Evolutionary conservation across 2,888 invertebrate species (phyloP).

Genomic region (Chironomus riparius): DNA sequence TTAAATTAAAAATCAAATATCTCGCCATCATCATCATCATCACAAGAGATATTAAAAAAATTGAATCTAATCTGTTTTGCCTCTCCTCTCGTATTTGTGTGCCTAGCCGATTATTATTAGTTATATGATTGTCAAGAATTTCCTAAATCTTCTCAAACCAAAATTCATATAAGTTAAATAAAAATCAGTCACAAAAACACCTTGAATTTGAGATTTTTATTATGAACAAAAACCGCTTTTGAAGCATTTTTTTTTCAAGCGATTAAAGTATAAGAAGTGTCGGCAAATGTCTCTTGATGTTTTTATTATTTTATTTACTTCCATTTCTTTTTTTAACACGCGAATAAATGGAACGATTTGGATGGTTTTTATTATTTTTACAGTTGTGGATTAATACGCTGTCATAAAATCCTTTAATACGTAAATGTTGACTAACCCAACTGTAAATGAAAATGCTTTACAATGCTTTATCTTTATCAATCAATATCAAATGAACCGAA

Average conservation of each 20-base stretch:
- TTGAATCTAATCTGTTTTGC: no score
- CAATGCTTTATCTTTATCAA: constrained; percentile 2
- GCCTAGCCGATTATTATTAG: no score
- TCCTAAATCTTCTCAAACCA: no score
- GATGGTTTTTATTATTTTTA: constrained; percentile 13
- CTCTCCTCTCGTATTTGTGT: no score
- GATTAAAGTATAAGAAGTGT: constrained; percentile 11
- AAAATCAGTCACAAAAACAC: neutral
- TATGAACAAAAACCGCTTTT: neutral
- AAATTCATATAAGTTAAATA: no score
- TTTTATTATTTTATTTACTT: constrained; percentile 21
- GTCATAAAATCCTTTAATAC: constrained; percentile 24
- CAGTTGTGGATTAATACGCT: constrained; percentile 13
- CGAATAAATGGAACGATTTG: neutral
- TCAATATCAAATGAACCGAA: neutral
- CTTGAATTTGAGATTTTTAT: neutral
- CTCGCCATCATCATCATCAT: no score
- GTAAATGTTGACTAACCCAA: constrained; percentile 5
- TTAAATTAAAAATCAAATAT: no score
- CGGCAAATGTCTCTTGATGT: constrained; percentile 17
- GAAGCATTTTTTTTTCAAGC: neutral
- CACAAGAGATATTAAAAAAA: no score
- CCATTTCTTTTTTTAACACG: constrained; percentile 10
- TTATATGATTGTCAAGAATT: no score
- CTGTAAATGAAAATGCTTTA: neutral